Base-by-base conservation (phyloP, 1,140 invertebrate genomes). In the Polypedilum vanderplanki region DNA sequence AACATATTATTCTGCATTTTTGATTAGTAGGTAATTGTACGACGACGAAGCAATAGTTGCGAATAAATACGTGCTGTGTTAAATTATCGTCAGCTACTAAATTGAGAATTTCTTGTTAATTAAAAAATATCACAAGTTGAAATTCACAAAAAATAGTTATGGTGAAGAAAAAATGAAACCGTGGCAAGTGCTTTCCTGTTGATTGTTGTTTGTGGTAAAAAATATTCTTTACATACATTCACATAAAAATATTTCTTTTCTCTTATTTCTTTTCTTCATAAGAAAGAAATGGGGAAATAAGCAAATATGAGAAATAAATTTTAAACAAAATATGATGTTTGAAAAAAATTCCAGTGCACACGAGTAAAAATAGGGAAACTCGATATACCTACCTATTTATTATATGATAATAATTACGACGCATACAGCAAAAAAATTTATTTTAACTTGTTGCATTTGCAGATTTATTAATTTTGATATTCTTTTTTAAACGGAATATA, bases 161-260 rank as follows among this genome's bases (percentile, higher is more conserved):
- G 12, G 46, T 57, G 46, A 70, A 70, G 24, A 70, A 70, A 70
- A 70, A 70, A 70, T 70, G 65, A 70, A 70, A 70, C 65, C 65
- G 65, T 70, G 65, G 65, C 65, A 70, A 70, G 65, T 70, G 17
- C 46, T 18, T 70, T 18, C 17, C 20, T 70, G 65, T 70, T 70
- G 17, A 20, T 70, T 70, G 65, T 20, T 70, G 65, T 20, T 70
- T 20, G 65, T 70, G 65, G 65, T 70, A 57, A 57, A 46, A n/a
- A 70, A 70, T 70, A 70, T 70, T 70, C 65, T 70, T 70, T 57
- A n/a, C 12, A 57, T 57, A 57, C 46, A 57, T 57, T n/a, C 12
- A 57, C 12, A 57, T 12, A 33, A 57, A 57, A 57, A 22, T 70
- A 17, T 17, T 7, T 67, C 17, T 20, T 67, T n/a, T 67, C n/a